Base-by-base conservation (phyloP, 2,797 vertebrate species). In the Nannoperca australis region DNA sequence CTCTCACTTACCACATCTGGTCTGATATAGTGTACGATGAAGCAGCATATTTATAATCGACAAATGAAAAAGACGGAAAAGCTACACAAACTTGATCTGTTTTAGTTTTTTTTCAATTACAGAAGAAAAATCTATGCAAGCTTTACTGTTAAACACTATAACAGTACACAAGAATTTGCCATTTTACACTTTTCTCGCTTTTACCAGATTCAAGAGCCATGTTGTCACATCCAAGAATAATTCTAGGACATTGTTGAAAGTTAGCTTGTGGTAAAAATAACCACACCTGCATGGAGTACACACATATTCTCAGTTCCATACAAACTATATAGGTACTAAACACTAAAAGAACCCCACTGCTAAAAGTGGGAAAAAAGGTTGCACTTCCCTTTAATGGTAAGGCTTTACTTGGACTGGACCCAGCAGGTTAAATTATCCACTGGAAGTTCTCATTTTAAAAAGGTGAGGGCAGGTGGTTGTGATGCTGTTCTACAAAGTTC, bases 371-470 rank as follows among this genome's bases (percentile, higher is more conserved):
- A 67, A n/a, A 67, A 60, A 1, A 24, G 13, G 45, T 13, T 51
- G 17, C 24, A 55, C n/a, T 22, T 42, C 14, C 7, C 20, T 27
- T 50, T 45, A 49, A 71, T 9, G 32, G 17, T 3, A 22, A 45
- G 30, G 22, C 70, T 71, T 69, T 24, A 45, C 34, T 12, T 18
- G 5, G 32, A 49, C 49, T 49, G 54, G 13, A 65, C 40, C 53
- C 67, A 9, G 53, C 30, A 47, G 38, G 49, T 64, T 63, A 36
- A 72, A 70, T 60, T 38, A 70, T 32, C 63, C 56, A 51, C 67
- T 24, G 18, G 30, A 78, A 67, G 58, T 20, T 83, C 53, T 75
- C 15, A 58, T 64, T 78, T 69, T 13, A 70, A 54, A 50, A 80
- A 62, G 76, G 53, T 38, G 45, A 66, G 24, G 6, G 34, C 56